These are phyloP conservation scores for Zaprionus davidi DNA, from an alignment of 1,140 invertebrate species.

Conservation along the genomic window DNA sequence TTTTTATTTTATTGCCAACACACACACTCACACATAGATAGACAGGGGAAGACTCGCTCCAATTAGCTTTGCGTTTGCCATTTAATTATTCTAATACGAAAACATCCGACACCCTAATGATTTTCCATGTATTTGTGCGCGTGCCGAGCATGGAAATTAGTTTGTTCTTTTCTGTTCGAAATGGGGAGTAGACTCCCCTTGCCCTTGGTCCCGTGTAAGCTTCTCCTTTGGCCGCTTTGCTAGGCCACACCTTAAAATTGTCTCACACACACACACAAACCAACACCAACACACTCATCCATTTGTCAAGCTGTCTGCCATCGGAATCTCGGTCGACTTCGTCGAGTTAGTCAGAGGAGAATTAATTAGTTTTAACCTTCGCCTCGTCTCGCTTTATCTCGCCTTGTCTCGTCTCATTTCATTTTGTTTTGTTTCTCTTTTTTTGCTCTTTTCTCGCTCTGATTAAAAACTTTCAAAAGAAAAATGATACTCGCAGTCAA, in stretches of 20 bases:
- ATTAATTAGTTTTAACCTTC: constrained; percentile 78
- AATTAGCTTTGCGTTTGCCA: constrained; percentile 77
- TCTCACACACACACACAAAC: constrained; percentile 44
- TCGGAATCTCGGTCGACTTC: constrained; percentile 15
- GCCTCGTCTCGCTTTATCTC: not conserved
- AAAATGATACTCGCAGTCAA: constrained; percentile 25
- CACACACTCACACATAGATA: constrained; percentile 25
- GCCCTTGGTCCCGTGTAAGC: not conserved
- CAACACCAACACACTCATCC: constrained; percentile 18
- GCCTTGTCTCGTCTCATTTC: not conserved
- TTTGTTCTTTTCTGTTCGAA: constrained; percentile 57
- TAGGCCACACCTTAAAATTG: constrained; percentile 77
- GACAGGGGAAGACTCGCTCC: constrained; percentile 34
- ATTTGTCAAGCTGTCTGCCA: constrained; percentile 75
- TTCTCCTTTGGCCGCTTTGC: constrained; percentile 13
- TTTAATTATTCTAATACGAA: constrained; percentile 81
- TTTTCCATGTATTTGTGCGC: constrained; percentile 63
- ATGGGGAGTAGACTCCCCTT: not conserved
- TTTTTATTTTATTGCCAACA: constrained; percentile 76
- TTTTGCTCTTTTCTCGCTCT: constrained; percentile 12
- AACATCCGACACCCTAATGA: constrained; percentile 42
- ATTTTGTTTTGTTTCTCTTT: not conserved
- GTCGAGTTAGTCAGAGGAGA: constrained; percentile 22
- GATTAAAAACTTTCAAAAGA: constrained; percentile 63
- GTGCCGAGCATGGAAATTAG: constrained; percentile 80